phyloP scores from a whole-genome alignment of 2,797 vertebrate species.

The Buceros bicornis region DNA sequence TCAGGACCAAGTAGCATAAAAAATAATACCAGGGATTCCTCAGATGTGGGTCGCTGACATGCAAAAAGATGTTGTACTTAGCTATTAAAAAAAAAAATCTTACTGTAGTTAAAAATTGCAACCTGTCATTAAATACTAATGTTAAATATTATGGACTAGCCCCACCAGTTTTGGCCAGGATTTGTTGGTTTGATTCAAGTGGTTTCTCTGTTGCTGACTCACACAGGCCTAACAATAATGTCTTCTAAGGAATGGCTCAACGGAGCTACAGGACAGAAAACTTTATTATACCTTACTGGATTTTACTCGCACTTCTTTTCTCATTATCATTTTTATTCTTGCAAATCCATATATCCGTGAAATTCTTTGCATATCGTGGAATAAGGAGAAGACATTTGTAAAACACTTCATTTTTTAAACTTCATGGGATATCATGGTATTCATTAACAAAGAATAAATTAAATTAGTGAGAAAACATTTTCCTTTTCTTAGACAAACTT shows the following conservation, averaged over 20 bases:
- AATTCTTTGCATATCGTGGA: neutral
- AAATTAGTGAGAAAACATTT: neutral
- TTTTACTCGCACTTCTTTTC: neutral
- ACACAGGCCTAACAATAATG: neutral
- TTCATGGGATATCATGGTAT: neutral
- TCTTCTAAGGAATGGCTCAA: neutral
- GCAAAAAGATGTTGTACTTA: neutral
- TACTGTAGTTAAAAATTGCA: neutral
- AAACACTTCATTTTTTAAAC: neutral
- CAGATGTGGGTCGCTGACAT: neutral
- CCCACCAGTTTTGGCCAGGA: neutral
- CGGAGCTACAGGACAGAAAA: neutral
- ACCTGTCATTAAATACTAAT: neutral
- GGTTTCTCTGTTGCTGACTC: conserved; percentile 4
- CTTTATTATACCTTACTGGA: neutral
- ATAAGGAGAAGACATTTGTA: neutral
- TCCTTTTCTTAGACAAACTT: neutral
- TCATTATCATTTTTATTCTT: neutral
- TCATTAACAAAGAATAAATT: neutral
- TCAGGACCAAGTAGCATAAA: neutral
- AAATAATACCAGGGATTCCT: neutral
- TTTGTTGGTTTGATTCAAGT: conserved; percentile 9
- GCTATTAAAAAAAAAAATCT: neutral
- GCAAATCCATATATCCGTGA: neutral
- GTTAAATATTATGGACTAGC: neutral